These are phyloP conservation scores for Peromyscus leucopus DNA, from an alignment of 2,113 vertebrate species.

Conservation along the genomic window DNA sequence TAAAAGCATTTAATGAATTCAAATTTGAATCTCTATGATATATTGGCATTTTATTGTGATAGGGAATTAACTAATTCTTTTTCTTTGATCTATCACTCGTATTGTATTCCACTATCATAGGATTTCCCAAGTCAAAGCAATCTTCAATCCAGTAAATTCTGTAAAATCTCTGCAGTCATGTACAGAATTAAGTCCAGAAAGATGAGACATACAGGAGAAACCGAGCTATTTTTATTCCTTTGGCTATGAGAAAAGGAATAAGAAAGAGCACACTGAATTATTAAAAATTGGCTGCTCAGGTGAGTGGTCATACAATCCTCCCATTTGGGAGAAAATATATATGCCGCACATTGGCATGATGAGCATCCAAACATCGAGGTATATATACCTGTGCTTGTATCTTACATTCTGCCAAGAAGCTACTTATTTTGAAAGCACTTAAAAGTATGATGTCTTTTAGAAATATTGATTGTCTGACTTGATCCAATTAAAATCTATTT, in stretches of 20 bases:
- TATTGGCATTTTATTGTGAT: not conserved
- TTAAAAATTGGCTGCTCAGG: not conserved
- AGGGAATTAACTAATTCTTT: not conserved
- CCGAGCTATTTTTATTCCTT: not conserved
- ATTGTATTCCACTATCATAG: not conserved
- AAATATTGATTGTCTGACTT: slow-evolving; percentile 14
- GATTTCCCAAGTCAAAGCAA: not conserved
- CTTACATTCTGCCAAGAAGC: not conserved
- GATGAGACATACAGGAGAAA: not conserved
- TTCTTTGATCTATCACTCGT: slow-evolving; percentile 14
- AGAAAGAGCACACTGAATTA: not conserved
- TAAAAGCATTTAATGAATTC: not conserved
- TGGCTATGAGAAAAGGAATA: not conserved
- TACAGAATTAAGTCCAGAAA: not conserved
- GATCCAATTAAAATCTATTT: slow-evolving; percentile 53
- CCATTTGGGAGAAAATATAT: not conserved
- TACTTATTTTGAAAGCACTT: slow-evolving; percentile 53
- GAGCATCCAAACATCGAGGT: not conserved
- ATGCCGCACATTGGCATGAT: not conserved
- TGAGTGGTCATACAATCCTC: not conserved
- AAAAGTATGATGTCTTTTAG: slow-evolving; percentile 7
- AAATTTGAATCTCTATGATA: not conserved
- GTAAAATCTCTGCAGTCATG: not conserved
- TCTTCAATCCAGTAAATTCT: not conserved
- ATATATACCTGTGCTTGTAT: not conserved